A percentile compares a stretch with the other conserved stretches of the same genome.
Evolutionary conservation across 2,797 vertebrate species (phyloP).

Genomic region (Spea hammondii): DNA sequence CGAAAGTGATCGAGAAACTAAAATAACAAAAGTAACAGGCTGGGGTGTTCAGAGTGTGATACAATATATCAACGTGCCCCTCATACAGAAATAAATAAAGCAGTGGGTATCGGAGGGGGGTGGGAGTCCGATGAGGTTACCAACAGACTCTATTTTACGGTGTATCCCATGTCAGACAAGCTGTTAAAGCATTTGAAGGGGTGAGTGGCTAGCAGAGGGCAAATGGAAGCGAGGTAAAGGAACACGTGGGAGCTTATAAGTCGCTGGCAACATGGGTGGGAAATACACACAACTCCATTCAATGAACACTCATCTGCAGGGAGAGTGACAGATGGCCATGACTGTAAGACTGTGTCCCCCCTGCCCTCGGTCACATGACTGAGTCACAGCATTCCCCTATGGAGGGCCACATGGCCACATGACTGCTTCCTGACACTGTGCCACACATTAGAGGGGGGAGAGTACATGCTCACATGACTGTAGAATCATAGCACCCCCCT

Average conservation of each 20-base stretch:
- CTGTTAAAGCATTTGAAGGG: conserved; percentile 34
- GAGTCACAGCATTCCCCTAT: too few relatives aligned
- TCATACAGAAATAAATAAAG: conserved; percentile 8
- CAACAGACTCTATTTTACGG: conserved; percentile 37
- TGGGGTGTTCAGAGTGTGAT: not conserved
- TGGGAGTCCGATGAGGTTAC: conserved; percentile 1
- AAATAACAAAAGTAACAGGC: not conserved
- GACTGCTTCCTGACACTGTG: not conserved
- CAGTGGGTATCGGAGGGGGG: not conserved
- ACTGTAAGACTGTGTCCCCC: too few relatives aligned
- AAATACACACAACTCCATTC: not conserved
- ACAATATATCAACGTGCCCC: not conserved
- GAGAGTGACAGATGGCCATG: not conserved
- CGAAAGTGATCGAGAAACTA: too few relatives aligned
- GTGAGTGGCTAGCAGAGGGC: conserved; percentile 1
- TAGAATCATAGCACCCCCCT: too few relatives aligned
- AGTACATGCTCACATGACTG: not conserved
- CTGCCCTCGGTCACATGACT: too few relatives aligned
- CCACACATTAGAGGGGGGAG: conserved; percentile 6
- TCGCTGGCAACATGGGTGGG: conserved; percentile 8
- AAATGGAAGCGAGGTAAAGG: not conserved
- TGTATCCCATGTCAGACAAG: conserved; percentile 39
- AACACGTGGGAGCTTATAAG: conserved; percentile 1
- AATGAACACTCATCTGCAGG: not conserved
- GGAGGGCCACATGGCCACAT: too few relatives aligned